Base-by-base conservation (phyloP, 2,888 invertebrate genomes). In the Neoitamus cyanurus region DNA sequence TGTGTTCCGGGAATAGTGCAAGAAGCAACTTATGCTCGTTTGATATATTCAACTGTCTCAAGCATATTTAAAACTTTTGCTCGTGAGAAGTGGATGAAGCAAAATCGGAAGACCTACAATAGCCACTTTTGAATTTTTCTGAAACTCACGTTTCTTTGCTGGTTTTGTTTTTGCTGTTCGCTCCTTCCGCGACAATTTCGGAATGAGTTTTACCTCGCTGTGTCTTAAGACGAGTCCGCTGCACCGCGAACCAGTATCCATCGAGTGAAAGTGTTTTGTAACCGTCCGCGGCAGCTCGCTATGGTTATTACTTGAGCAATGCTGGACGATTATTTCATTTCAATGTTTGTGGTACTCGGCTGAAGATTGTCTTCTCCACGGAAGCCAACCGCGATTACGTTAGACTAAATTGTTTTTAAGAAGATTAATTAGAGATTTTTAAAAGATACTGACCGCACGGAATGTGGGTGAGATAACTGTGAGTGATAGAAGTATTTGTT, bases 231-330 rank as follows among this genome's bases (percentile, higher is more conserved):
- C 31, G 73, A 31, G 20, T 25, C 77, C 77, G 46, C 25, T 31
- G 31, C 34, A 11, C 30, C 46, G 48, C 20, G 58, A 78, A 78
- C 31, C 78, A 78, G 78, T 78, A 58, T 78, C 46, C 58, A 58
- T 78, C 78, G 30, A 48, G 78, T 78, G 78, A 78, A 78, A 78
- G 78, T 78, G 78, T 78, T 78, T 78, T 78, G 58, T 58, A 78
- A 78, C 78, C 28, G 31, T 48, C 48, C 13, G 28, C 73, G 28
- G 72, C 3, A 58, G 75, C 37, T 42, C 25, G 42, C 42, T 78
- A 78, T 42, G 58, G 58, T 48, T 78, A 48, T 78, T 78, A 78
- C 42, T 28, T 78, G 46, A 58, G 78, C 15, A 20, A 78, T 31
- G 48, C 13, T 28, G 31, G 30, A 1, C 15, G 20, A 42, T 58